A percentile compares a stretch with the other conserved stretches of the same genome.
Conservation (phyloP, 2,888 invertebrate species). For the Cantharis rustica region DNA sequence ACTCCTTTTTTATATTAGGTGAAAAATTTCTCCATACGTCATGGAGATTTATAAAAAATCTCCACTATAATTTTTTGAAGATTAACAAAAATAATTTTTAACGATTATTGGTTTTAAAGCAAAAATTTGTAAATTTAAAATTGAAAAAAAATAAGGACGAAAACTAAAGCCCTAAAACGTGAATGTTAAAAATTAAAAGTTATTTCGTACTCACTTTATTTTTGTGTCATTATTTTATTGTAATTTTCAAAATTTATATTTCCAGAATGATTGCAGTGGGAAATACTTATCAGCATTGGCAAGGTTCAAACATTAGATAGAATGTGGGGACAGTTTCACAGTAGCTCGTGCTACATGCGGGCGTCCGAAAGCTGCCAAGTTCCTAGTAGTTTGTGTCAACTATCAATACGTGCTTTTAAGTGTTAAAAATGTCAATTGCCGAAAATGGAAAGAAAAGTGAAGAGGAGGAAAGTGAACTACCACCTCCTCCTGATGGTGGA, state of each 20-base stretch:
- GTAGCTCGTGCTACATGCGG: conserved; percentile 32
- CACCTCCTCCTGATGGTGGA: conserved; percentile 84
- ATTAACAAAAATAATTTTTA: background rate
- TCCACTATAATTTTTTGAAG: too few species aligned
- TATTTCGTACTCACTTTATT: background rate
- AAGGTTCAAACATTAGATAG: conserved; percentile 22
- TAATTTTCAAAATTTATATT: background rate
- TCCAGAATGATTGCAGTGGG: conserved; percentile 17
- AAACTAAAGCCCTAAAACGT: background rate
- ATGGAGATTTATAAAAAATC: background rate
- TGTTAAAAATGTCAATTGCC: conserved; percentile 23
- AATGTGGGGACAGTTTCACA: conserved; percentile 33
- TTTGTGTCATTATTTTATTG: background rate
- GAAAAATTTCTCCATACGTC: background rate
- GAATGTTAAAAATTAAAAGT: background rate
- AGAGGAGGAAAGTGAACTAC: conserved; percentile 46
- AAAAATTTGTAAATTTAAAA: too few species aligned
- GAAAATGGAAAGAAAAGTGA: conserved; percentile 37
- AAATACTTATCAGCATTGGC: conserved; percentile 27
- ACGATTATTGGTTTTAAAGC: background rate
- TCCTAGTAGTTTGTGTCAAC: conserved; percentile 17
- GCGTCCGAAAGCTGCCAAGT: conserved; percentile 25
- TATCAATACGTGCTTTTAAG: conserved; percentile 13
- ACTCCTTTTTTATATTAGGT: too few species aligned
- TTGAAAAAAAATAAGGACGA: too few species aligned